Evolutionary conservation across 2,888 invertebrate species (phyloP).

Genomic region (Mythimna lalbum): DNA sequence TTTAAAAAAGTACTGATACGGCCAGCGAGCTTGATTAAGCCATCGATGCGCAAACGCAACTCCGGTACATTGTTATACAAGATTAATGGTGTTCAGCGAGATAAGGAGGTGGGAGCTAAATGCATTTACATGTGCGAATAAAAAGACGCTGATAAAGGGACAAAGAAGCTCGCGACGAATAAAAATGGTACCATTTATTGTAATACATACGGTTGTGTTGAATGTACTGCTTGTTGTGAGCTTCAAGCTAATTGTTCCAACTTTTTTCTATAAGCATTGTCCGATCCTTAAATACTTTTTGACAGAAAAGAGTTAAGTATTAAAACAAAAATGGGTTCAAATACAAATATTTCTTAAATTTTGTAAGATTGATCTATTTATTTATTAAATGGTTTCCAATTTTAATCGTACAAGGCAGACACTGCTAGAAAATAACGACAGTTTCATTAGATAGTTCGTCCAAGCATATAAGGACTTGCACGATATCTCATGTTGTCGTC

Average conservation of each 20-base stretch:
- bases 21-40: constrained; percentile 84
- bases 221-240: constrained; percentile 21
- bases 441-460: constrained; percentile 27
- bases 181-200: constrained; percentile 76
- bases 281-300: neutral
- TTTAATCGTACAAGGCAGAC: constrained; percentile 3
- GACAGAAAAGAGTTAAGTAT: no score
- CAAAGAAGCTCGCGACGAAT: constrained; percentile 84
- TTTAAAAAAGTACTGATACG: constrained; percentile 78
- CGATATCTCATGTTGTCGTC: constrained; percentile 57
- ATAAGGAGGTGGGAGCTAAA: constrained; percentile 89
- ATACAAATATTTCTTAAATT: no score
- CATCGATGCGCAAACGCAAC: constrained; percentile 81
- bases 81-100: constrained; percentile 88
- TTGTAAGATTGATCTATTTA: neutral
- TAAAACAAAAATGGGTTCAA: neutral
- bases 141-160: constrained; percentile 86
- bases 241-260: constrained; percentile 16
- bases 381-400: neutral
- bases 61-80: constrained; percentile 88
- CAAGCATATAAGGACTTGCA: constrained; percentile 43
- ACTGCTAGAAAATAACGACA: constrained; percentile 19
- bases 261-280: neutral
- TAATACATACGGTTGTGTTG: constrained; percentile 63
- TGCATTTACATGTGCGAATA: constrained; percentile 90